Evolutionary conservation across 2,113 vertebrate genomes (phyloP), one percentile per base, ranked within the genome.

Genomic region (Antechinus stuartii): DNA sequence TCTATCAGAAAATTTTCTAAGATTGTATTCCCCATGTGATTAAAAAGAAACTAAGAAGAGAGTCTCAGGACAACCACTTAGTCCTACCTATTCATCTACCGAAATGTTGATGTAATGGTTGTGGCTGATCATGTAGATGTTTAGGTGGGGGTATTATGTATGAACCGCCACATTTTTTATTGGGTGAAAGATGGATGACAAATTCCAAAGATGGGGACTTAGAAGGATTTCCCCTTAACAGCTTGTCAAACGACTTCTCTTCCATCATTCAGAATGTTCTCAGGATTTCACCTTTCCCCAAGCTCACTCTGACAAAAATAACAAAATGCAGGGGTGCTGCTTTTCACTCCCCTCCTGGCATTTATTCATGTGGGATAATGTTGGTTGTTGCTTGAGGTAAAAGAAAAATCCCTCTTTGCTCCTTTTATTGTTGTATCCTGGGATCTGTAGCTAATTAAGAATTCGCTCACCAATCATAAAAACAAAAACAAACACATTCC

Each of bases 391-490:
- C 47, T 52, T 52, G 57, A 50, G 27, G 8, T 27, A 35, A n/a
- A n/a, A 68, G 42, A 52, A 84, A 92, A 42, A 23, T 42, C 52
- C n/a, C 23, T 92, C 55, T 93, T 22, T 76, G 25, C 25, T 57
- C 22, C 93, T 61, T 57, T 12, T 91, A 27, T 19, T 91, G n/a
- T 91, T 93, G 46, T 55, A 50, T 23, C 50, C 22, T 57, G 91
- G 54, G 91, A 94, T 19, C 27, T 26, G 12, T 76, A 90, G 56
- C 54, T 50, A 95, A 94, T 52, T 92, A 94, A 61, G 8, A 46
- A 92, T 54, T 92, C 19, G 49, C 76, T 94, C 68, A 92, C 54
- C 54, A 10, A 76, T 14, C 52, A 93, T 93, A 93, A 91, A 94
- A 91, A 54, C 56, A 54, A 91, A 91, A 91, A 47, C 53, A 57